Conservation (phyloP, 2,113 vertebrate species). For the Bostrychus sinensis region DNA sequence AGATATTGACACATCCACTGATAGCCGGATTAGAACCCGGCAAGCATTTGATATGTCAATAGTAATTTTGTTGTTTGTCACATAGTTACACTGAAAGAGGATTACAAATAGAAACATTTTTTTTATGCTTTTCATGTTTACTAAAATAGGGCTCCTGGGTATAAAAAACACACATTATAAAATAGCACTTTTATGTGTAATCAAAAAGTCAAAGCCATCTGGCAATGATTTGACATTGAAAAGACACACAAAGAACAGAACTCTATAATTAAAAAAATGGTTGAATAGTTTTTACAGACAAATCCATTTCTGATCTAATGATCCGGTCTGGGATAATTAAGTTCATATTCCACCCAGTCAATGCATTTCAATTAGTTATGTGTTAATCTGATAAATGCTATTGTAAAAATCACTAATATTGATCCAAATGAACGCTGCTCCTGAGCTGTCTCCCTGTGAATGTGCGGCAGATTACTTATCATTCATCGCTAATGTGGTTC, state of each 20-base stretch:
- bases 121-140: neutral
- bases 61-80: neutral
- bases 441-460: slow-evolving; percentile 25
- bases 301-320: neutral
- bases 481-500: slow-evolving; percentile 28
- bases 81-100: too few species aligned
- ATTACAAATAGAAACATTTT: too few species aligned
- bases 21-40: neutral
- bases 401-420: neutral
- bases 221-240: neutral
- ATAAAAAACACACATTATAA: too few species aligned
- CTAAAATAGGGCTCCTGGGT: too few species aligned
- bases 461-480: slow-evolving; percentile 39
- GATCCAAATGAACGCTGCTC: neutral
- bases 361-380: slow-evolving; percentile 15
- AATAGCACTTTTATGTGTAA: too few species aligned
- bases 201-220: neutral
- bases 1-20: neutral
- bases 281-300: neutral
- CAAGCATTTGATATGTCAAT: neutral
- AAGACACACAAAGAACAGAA: neutral
- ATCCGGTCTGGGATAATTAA: neutral
- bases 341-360: slow-evolving; percentile 10
- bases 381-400: slow-evolving; percentile 4
- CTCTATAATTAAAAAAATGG: neutral